These are phyloP conservation scores for Adelosebastes latens DNA, from an alignment of 2,797 vertebrate species.

Conservation along the genomic window DNA sequence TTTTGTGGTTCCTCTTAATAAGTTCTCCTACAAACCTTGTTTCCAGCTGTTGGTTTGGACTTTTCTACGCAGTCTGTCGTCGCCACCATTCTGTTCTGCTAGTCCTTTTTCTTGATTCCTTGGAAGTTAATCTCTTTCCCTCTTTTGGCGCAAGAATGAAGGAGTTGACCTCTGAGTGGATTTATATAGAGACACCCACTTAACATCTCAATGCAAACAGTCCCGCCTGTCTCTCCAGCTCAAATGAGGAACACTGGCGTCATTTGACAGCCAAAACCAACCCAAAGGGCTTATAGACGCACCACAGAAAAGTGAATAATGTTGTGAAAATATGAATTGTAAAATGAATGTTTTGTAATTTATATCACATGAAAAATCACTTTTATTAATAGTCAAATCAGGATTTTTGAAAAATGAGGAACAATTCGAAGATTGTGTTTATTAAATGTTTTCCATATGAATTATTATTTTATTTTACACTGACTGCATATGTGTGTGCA, in stretches of 20 bases:
- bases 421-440: no score
- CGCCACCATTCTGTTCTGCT: constrained; percentile 77
- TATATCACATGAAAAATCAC: no score
- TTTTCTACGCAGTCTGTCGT: constrained; percentile 68
- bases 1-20: neutral
- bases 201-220: constrained; percentile 89
- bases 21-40: constrained; percentile 69
- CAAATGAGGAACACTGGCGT: constrained; percentile 56
- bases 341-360: neutral
- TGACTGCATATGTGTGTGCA: no score
- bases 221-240: constrained; percentile 58
- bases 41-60: constrained; percentile 60
- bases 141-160: constrained; percentile 33
- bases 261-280: constrained; percentile 39
- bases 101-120: constrained; percentile 23
- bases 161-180: constrained; percentile 44
- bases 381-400: no score
- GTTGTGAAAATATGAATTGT: neutral
- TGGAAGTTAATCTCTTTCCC: constrained; percentile 28
- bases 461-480: no score
- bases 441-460: no score
- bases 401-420: no score
- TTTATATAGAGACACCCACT: constrained; percentile 86
- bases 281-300: neutral
- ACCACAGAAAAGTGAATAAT: neutral